A percentile compares a stretch with the other conserved stretches of the same genome.
Evolutionary conservation across 2,113 vertebrate species (phyloP).

Genomic region (Gnathonemus echidnorhynchus): DNA sequence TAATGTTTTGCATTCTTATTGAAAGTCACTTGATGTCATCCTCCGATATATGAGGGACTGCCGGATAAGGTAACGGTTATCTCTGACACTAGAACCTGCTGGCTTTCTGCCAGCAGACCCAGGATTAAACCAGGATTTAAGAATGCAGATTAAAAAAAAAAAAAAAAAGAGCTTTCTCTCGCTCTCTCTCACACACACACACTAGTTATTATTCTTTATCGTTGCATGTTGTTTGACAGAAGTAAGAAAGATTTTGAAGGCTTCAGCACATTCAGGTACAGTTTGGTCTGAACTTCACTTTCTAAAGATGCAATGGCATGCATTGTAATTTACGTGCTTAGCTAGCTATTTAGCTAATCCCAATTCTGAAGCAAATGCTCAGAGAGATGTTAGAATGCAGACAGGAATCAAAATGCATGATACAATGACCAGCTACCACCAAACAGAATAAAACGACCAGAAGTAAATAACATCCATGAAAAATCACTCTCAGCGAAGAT

Average conservation of each 20-base stretch:
- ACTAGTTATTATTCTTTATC: background rate
- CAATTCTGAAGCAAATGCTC: background rate
- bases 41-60: background rate
- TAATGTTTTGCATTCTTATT: background rate
- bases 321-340: background rate
- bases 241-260: background rate
- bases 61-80: background rate
- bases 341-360: background rate
- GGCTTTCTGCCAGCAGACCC: too few species aligned
- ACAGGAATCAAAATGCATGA: background rate
- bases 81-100: too few species aligned
- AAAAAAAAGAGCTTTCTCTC: too few species aligned
- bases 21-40: background rate
- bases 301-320: background rate
- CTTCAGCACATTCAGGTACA: background rate
- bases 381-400: background rate
- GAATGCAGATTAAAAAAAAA: too few species aligned
- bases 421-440: background rate
- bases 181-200: background rate
- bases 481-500: background rate
- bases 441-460: background rate
- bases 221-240: background rate
- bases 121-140: too few species aligned
- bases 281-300: background rate
- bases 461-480: background rate